phyloP scores from a whole-genome alignment of 2,888 invertebrate genomes.

The Pachydiplax longipennis region DNA sequence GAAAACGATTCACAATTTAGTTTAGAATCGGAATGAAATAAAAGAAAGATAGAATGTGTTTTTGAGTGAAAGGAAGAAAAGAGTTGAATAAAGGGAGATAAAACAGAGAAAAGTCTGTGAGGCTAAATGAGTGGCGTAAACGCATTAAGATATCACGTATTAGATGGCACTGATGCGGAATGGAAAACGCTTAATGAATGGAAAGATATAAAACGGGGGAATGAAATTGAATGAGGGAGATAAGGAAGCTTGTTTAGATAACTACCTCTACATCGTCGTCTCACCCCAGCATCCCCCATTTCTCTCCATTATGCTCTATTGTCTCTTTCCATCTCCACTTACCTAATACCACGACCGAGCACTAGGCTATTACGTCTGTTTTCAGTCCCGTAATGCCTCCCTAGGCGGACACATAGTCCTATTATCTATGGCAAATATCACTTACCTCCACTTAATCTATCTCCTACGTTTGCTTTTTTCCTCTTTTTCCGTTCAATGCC shows the following conservation, averaged over 20 bases:
- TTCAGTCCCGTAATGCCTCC: not conserved
- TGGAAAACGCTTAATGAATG: too few species aligned
- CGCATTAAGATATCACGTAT: too few species aligned
- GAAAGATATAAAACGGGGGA: not conserved
- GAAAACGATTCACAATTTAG: too few species aligned
- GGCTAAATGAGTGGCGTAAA: not conserved
- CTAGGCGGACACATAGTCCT: not conserved
- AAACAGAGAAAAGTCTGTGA: not conserved
- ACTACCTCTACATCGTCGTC: not conserved
- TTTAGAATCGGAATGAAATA: too few species aligned
- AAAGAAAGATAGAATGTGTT: too few species aligned
- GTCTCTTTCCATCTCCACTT: not conserved
- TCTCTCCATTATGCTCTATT: not conserved
- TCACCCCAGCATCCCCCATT: not conserved
- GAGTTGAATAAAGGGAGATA: not conserved
- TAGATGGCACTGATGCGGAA: too few species aligned
- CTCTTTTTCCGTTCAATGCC: not conserved
- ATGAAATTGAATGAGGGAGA: not conserved
- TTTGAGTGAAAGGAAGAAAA: too few species aligned
- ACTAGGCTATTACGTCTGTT: not conserved
- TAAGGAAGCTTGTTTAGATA: not conserved
- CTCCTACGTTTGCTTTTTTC: not conserved
- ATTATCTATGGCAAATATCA: not conserved
- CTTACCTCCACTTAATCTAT: not conserved
- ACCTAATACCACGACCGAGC: not conserved